Base-by-base conservation (phyloP, 2,797 vertebrate species). In the Enteromius argenteus region DNA sequence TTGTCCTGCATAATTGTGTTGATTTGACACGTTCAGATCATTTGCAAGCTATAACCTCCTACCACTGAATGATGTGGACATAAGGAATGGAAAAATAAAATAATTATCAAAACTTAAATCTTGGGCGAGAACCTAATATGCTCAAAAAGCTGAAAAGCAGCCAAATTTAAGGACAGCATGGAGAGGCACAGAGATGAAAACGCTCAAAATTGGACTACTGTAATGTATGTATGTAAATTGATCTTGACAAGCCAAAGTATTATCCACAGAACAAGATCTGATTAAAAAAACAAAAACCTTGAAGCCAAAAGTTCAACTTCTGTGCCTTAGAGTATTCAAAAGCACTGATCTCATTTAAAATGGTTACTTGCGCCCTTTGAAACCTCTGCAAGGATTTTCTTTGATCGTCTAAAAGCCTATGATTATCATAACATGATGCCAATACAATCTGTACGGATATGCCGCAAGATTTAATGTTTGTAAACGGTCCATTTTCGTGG, bases 201-300 rank as follows among this genome's bases (percentile, higher is more conserved):
- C 69, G 46, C 62, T 46, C 68, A 81, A 80, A 81, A 84, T 62
- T 49, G 64, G 19, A 86, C 80, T 85, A 87, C 86, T 86, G 83
- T 71, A 89, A 87, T 89, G 83, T 89, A 88, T 88, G 66, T 85
- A 58, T 67, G 46, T 71, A 84, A 89, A 92, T 90, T 85, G 88
- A 87, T 76, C 82, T 75, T 87, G 89, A 90, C 89, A 62, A 87
- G 90, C 86, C 86, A 87, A 67, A 90, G 86, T 89, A 92, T 86
- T 91, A 90, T 83, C 76, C 80, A 85, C 84, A 42, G 49, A 87
- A 81, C 87, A 84, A 76, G 78, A 92, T 91, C 92, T 91, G 88
- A 93, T 91, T 89, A 91, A 77, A 85, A 85, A 81, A 80, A 89
- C 84, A 77, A 84, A 84, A 84, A 75, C 23, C 68, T 51, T 23